Conservation (phyloP, 2,888 invertebrate species). For the Marasmarcha lunaedactyla region DNA sequence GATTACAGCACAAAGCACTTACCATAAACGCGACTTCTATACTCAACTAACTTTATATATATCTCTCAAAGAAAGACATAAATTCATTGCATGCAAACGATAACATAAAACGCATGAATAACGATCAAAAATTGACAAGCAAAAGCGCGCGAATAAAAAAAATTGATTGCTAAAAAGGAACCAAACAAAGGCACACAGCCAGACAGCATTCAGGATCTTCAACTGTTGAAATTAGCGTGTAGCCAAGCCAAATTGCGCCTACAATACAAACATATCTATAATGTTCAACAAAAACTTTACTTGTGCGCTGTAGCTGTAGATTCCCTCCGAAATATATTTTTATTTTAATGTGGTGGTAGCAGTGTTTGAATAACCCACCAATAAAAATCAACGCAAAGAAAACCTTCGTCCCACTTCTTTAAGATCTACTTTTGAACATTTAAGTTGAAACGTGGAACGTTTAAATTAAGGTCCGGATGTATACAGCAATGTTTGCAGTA, state of each 20-base stretch:
- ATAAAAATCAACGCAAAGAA: conserved; percentile 14
- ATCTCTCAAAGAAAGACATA: too few species aligned
- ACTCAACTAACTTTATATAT: too few species aligned
- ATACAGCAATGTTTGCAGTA: conserved; percentile 55
- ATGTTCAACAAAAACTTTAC: conserved; percentile 53
- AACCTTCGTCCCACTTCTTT: conserved; percentile 13
- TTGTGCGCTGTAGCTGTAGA: conserved; percentile 54
- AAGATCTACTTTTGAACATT: neutral
- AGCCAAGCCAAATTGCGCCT: conserved; percentile 44
- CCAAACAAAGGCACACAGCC: too few species aligned
- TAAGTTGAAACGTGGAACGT: conserved; percentile 22
- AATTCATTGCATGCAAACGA: too few species aligned
- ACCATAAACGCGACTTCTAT: too few species aligned
- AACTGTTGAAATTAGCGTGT: conserved; percentile 51
- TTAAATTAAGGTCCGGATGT: conserved; percentile 31
- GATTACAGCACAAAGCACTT: too few species aligned
- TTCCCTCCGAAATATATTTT: conserved; percentile 68
- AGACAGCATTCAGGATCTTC: too few species aligned
- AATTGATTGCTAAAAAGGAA: too few species aligned
- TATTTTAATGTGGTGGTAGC: conserved; percentile 45
- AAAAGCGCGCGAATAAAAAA: too few species aligned
- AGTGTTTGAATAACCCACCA: conserved; percentile 24
- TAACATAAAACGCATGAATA: too few species aligned
- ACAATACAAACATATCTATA: conserved; percentile 37
- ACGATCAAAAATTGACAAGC: too few species aligned